phyloP scores from a whole-genome alignment of 2,113 vertebrate genomes.

The Orthochromis indermauri region DNA sequence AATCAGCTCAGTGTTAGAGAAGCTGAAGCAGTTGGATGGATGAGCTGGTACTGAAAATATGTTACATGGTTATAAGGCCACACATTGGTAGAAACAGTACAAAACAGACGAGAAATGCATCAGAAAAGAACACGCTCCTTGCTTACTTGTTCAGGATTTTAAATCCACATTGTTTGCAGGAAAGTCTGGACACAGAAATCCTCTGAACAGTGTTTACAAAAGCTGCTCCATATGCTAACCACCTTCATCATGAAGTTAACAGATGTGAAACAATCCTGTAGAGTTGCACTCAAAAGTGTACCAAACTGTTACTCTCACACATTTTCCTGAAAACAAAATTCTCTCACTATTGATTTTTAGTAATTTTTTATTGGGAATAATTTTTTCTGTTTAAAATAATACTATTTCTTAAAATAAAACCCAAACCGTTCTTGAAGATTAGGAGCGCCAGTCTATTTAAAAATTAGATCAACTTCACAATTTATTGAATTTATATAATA shows the following conservation, averaged over 20 bases:
- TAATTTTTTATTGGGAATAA: not conserved
- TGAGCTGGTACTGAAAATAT: not conserved
- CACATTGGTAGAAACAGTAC: not conserved
- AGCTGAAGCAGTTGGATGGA: not conserved
- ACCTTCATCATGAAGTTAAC: not conserved
- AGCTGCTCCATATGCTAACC: not conserved
- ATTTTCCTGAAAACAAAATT: not conserved
- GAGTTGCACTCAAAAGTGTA: not conserved
- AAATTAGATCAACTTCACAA: not conserved
- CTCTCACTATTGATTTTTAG: not conserved
- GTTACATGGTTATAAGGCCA: not conserved
- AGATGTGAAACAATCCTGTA: not conserved
- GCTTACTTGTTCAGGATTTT: not conserved
- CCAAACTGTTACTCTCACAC: not conserved
- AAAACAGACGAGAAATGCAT: accelerated
- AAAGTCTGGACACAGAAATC: not conserved
- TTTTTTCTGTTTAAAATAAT: not conserved
- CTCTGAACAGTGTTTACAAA: not conserved
- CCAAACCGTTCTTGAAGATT: not conserved
- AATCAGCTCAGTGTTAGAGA: not conserved
- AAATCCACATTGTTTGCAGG: not conserved
- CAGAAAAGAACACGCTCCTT: not conserved
- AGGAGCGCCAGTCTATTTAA: not conserved
- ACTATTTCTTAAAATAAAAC: not conserved
- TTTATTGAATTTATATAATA: not conserved